phyloP scores from a whole-genome alignment of 2,113 vertebrate genomes.

The Tragelaphus scriptus region DNA sequence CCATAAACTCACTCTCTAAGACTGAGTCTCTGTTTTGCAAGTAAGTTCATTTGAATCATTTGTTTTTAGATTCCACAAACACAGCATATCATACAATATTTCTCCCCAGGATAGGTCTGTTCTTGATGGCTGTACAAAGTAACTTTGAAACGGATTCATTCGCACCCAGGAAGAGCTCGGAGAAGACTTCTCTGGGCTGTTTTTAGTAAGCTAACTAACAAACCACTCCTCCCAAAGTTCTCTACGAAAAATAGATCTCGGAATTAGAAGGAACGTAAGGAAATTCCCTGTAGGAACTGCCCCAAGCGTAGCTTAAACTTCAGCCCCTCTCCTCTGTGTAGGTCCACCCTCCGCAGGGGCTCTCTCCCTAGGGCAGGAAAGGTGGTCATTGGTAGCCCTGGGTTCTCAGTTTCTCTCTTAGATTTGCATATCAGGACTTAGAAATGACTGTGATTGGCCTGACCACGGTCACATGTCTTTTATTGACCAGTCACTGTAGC shows the following conservation, averaged over 20 bases:
- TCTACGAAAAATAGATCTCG: not conserved
- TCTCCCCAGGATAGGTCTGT: not conserved
- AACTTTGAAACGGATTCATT: not conserved
- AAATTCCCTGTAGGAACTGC: not conserved
- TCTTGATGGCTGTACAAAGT: not conserved
- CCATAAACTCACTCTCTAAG: not conserved
- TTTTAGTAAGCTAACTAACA: not conserved
- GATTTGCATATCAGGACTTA: not conserved
- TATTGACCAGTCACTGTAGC: not conserved
- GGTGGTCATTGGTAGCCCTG: not conserved
- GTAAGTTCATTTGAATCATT: not conserved
- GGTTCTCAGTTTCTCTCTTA: not conserved
- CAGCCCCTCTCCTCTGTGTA: not conserved
- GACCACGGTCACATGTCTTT: not conserved
- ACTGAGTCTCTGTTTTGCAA: not conserved
- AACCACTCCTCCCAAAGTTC: not conserved
- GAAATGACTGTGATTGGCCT: not conserved
- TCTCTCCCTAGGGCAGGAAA: not conserved
- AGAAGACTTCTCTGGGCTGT: not conserved
- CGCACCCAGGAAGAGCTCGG: not conserved
- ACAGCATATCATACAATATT: not conserved
- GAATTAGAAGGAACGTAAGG: not conserved
- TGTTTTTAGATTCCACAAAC: not conserved
- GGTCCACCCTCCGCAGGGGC: no score
- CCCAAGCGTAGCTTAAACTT: fast-evolving